A percentile compares a stretch with the other conserved stretches of the same genome.
Evolutionary conservation across 2,888 invertebrate genomes (phyloP).

Genomic region (Balanococcus diminutus): DNA sequence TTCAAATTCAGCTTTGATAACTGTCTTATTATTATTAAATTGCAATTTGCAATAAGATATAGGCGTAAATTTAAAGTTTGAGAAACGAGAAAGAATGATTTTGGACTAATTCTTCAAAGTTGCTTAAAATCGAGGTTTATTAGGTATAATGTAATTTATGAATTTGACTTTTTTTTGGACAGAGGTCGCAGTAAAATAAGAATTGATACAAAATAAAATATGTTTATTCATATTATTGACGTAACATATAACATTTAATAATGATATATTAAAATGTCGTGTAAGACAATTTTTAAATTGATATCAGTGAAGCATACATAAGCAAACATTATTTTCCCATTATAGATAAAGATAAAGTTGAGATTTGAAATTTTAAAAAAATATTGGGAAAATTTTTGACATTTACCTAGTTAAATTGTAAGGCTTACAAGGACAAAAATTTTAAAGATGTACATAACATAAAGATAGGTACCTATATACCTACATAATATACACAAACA

Average conservation of each 20-base stretch:
- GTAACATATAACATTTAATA: constrained; percentile 38
- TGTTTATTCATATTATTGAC: constrained; percentile 36
- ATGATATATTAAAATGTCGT: constrained; percentile 19
- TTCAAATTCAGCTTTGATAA: no score
- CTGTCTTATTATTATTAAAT: no score
- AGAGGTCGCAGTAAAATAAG: no score
- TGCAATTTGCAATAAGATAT: no score
- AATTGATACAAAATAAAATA: constrained; percentile 10
- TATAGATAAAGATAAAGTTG: neutral
- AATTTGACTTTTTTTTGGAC: no score
- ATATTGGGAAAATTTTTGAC: neutral
- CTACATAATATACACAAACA: no score
- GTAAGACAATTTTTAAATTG: constrained; percentile 13
- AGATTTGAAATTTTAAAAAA: neutral
- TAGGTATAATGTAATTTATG: no score
- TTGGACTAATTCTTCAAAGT: no score
- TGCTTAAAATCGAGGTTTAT: no score
- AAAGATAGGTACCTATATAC: neutral
- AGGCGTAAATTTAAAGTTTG: no score
- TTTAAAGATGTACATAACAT: constrained; percentile 3
- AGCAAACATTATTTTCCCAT: constrained; percentile 14
- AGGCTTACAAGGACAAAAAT: neutral
- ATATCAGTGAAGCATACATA: constrained; percentile 34
- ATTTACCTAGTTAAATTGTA: neutral
- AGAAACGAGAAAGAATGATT: no score